Evolutionary conservation across 2,797 vertebrate species (phyloP), one percentile per base, ranked within the genome.

Genomic region (Anguilla megastoma): DNA sequence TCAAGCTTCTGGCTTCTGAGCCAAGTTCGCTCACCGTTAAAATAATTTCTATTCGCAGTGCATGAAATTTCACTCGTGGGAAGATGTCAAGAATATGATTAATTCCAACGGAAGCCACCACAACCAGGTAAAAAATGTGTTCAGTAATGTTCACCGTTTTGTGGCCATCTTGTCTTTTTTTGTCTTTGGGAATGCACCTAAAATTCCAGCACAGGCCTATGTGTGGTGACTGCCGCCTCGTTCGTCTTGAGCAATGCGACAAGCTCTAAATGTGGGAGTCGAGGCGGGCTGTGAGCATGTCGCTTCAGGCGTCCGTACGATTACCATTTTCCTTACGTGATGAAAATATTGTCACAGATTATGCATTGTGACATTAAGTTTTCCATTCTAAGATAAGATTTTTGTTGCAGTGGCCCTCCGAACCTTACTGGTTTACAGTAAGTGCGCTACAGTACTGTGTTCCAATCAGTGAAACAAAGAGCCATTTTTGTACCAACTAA

Each of bases 31-130:
- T 33, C 4, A n/a, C 79, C 21, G 3, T 16, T 21, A 71, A 66
- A 45, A 52, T 79, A 45, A 85, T 27, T 48, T 48, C 1, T 90
- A 10, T 58, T 94, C 90, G 83, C 89, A 96, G 96, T 96, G 95
- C 87, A 94, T 41, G 36, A 79, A 79, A 79, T 21, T 79, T 18
- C 3, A 95, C 91, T 95, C 94, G 0, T 95, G 87, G 92, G 89
- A 94, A 0, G 94, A 63, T 69, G 0, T 95, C 0, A 87, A 0
- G 0, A 7, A 3, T 4, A 8, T 92, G 60, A 56, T 94, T 21
- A 33, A 24, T 12, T 30, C 0, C 3, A 79, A 41, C 6, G 36
- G 21, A 79, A 79, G 58, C 18, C 74, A 45, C 74, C 12, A 41
- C 5, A 21, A 5, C 18, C 33, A 18, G 36, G 74, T 41, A 16